phyloP scores from a whole-genome alignment of 2,888 invertebrate species.

The Epiblema foenella region DNA sequence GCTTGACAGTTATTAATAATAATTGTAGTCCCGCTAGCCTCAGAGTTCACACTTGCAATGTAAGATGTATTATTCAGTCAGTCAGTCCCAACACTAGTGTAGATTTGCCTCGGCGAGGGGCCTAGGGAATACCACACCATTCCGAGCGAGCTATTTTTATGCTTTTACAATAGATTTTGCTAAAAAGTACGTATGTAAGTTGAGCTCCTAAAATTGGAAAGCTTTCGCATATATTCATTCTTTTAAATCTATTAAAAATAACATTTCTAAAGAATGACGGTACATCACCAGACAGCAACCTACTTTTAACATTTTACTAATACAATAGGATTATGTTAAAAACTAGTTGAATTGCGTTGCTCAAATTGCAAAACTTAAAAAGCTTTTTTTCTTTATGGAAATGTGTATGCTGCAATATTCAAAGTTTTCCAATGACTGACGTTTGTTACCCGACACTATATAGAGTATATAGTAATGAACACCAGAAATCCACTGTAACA shows the following conservation, averaged over 20 bases:
- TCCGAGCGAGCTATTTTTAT: constrained; percentile 23
- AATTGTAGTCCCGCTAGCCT: constrained; percentile 27
- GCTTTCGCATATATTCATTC: not conserved
- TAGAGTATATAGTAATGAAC: too few species aligned
- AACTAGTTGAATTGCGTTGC: too few species aligned
- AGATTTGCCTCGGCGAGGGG: constrained; percentile 18
- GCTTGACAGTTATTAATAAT: constrained; percentile 33
- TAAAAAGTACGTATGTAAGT: not conserved
- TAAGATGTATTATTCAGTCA: constrained; percentile 36
- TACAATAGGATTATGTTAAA: too few species aligned
- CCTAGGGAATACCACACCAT: constrained; percentile 20
- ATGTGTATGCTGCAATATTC: too few species aligned
- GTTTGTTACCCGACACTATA: too few species aligned
- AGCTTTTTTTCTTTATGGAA: too few species aligned
- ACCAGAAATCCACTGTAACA: not conserved
- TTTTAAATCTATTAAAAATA: too few species aligned
- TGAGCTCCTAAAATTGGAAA: not conserved
- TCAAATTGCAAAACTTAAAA: too few species aligned
- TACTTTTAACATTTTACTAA: too few species aligned
- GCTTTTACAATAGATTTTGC: constrained; percentile 20
- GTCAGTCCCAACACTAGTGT: constrained; percentile 26
- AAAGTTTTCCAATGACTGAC: too few species aligned
- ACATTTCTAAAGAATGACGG: too few species aligned
- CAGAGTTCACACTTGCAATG: constrained; percentile 30
- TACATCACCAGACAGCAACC: too few species aligned